Evolutionary conservation across 2,888 invertebrate species (phyloP), one percentile per base, ranked within the genome.

Genomic region (Cosmopolites sordidus): DNA sequence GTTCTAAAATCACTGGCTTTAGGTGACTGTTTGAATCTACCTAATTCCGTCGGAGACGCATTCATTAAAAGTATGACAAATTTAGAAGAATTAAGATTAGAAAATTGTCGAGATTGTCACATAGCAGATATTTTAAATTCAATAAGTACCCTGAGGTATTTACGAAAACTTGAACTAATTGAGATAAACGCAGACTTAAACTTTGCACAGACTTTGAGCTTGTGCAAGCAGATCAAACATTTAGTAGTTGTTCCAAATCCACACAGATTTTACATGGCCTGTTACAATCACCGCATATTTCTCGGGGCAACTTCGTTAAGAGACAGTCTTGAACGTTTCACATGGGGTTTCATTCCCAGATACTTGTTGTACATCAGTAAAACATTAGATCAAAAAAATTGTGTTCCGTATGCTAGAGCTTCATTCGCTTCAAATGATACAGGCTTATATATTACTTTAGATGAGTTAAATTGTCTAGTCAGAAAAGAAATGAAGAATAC

Each of bases 261-360:
- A 12, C 43, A 43, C 14, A 49, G 49, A 22, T 39, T 14, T 17
- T 16, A 43, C 5, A 49, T 49, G 38, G 49, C 27, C 6, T 15
- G 11, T 17, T 43, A 27, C n/a, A 49, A 49, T 16, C 17, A 16
- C 15, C 42, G 22, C 18, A 49, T 49, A 8, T 33, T 33, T 38
- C 12, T 17, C 2, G 43, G 49, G 4, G 49, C 43, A 2, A 15
- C n/a, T 15, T 14, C 33, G 8, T 38, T 49, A 27, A 33, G 17
- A 12, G 17, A 27, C 29, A 47, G 17, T n/a, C 27, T 49, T 1
- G 43, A 49, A 3, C 6, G 18, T 8, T 49, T 49, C 37, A 49
- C 49, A 17, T 49, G 49, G 49, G 43, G 43, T 30, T 49, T 49
- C 37, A 16, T 16, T 11, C 47, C 47, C 8, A 47, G n/a, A 14